Percentiles rank a stretch among this genome's conserved stretches.
These are phyloP conservation scores for Cerastis leucographa DNA, from an alignment of 2,888 invertebrate genomes.

Conservation along the genomic window DNA sequence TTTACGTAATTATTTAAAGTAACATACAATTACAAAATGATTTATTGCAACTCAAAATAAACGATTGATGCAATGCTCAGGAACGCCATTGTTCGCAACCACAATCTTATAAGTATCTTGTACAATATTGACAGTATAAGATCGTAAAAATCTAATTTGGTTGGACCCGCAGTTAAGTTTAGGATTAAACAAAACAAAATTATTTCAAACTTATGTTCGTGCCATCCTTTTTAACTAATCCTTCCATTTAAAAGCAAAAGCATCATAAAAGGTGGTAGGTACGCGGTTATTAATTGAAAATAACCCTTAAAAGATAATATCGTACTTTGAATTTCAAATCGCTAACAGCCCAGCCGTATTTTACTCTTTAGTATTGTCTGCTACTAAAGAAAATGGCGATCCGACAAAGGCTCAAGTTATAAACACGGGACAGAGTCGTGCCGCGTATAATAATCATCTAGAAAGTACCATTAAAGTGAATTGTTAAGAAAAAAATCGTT, in stretches of 20 bases:
- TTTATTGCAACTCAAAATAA: slow-evolving; percentile 58
- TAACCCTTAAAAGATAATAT: slow-evolving; percentile 55
- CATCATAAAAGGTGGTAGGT: slow-evolving; percentile 18
- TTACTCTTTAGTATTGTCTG: slow-evolving; percentile 59
- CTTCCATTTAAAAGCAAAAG: slow-evolving; percentile 41
- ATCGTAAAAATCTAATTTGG: slow-evolving; percentile 49
- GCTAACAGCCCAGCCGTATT: slow-evolving; percentile 46
- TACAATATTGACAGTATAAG: slow-evolving; percentile 43
- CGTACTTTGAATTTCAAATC: slow-evolving; percentile 64
- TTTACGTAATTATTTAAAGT: slow-evolving; percentile 59
- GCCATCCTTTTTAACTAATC: slow-evolving; percentile 46
- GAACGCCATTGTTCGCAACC: slow-evolving; percentile 40
- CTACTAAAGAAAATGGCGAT: slow-evolving; percentile 62
- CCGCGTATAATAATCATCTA: slow-evolving; percentile 59
- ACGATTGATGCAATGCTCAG: slow-evolving; percentile 47
- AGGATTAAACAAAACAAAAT: slow-evolving; percentile 58
- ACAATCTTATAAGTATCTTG: slow-evolving; percentile 33
- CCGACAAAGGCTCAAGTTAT: slow-evolving; percentile 46
- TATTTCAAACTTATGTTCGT: slow-evolving; percentile 18
- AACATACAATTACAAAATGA: slow-evolving; percentile 55
- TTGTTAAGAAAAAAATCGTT: slow-evolving; percentile 59
- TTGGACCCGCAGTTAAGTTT: slow-evolving; percentile 12
- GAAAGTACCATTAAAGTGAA: slow-evolving; percentile 61
- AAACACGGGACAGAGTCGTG: slow-evolving; percentile 56
- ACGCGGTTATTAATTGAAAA: slow-evolving; percentile 57